A percentile compares a stretch with the other conserved stretches of the same genome.
phyloP scores from a whole-genome alignment of 2,797 vertebrate genomes.

The Tragelaphus eurycerus region DNA sequence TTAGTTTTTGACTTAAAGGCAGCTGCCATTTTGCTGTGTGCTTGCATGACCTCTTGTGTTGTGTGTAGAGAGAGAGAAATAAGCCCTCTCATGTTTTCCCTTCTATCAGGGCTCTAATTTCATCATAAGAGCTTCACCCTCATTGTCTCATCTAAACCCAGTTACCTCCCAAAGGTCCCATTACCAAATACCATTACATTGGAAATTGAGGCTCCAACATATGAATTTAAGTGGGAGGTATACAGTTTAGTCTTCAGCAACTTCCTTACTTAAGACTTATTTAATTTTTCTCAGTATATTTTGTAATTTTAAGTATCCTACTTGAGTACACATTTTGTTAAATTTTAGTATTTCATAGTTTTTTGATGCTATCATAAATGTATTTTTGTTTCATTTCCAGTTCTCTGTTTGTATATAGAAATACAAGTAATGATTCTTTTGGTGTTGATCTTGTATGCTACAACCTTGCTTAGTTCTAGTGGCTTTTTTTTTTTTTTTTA shows the following conservation, averaged over 20 bases:
- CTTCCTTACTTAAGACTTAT: not conserved
- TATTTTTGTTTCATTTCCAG: conserved; percentile 23
- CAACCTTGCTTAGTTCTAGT: not conserved
- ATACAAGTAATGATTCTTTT: not conserved
- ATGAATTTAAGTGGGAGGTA: not conserved
- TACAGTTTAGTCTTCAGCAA: not conserved
- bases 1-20: not conserved
- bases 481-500: not conserved
- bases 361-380: not conserved
- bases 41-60: not conserved
- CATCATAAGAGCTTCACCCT: not conserved
- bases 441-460: not conserved
- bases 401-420: not conserved
- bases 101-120: not conserved
- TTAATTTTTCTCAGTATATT: not conserved
- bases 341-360: not conserved
- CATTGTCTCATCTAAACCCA: not conserved
- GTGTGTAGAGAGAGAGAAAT: not conserved
- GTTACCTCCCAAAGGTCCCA: not conserved
- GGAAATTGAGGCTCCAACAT: not conserved
- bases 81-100: not conserved
- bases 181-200: not conserved
- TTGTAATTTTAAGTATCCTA: not conserved
- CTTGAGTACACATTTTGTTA: not conserved
- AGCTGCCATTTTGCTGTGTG: not conserved